Evolutionary conservation across 2,113 vertebrate species (phyloP), one percentile per base, ranked within the genome.

Genomic region (Nettapus auritus): DNA sequence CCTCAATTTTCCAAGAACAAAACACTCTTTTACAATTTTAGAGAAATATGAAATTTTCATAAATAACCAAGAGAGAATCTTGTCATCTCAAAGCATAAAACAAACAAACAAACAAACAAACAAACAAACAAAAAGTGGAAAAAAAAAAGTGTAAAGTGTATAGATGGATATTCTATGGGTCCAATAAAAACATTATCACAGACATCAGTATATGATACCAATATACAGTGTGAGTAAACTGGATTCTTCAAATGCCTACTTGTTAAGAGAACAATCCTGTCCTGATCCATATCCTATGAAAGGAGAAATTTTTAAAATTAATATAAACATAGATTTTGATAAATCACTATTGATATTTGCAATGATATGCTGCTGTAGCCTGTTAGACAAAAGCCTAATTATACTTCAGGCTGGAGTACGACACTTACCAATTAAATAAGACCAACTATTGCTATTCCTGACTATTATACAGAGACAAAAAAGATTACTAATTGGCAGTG

Each of bases 401-500:
- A 2, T 9, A 67, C 6, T 48, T 73, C 52, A 50, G 40, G 26
- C 4, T 21, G 12, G 13, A 26, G 76, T 59, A 76, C 4, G 18
- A 52, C 8, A 18, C 3, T n/a, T 63, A 40, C 11, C 36, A 2
- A 1, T 13, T 14, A 76, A 64, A 64, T 77, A 3, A 55, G 20
- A 76, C 8, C 8, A 29, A 6, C 17, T 18, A 46, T 25, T 26
- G 12, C 9, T 9, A 7, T n/a, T 71, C 14, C 11, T 46, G 13
- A 31, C 38, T 64, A 1, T 10, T 10, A 7, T 28, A 17, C 40
- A 44, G 9, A 84, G 62, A 22, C 3, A 33, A 5, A 8, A 33
- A 70, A 44, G 1, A 28, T 36, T 8, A 53, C 7, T 31, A 75
- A 2, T 0, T 0, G 15, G 34, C 4, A 34, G 6, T 12, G 1